A percentile compares a stretch with the other conserved stretches of the same genome.
phyloP scores from a whole-genome alignment of 2,797 vertebrate genomes.

The Synaphobranchus kaupii region DNA sequence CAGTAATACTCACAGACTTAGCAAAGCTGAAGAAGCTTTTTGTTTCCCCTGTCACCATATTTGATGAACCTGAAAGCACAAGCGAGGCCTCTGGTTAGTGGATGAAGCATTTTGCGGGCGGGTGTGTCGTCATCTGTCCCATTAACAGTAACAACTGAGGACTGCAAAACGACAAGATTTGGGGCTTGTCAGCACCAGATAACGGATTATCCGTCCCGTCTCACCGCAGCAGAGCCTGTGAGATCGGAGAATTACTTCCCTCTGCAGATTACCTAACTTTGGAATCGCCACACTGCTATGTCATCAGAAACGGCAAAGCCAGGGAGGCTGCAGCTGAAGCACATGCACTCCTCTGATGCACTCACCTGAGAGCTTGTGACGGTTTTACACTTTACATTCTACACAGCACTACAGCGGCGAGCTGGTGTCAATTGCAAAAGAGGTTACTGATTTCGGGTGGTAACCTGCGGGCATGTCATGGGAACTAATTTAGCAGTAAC shows the following conservation, averaged over 20 bases:
- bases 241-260: conserved; percentile 38
- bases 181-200: background rate
- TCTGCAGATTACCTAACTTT: background rate
- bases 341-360: too few relatives aligned
- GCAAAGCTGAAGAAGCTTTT: conserved; percentile 99
- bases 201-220: conserved; percentile 46
- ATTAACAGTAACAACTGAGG: background rate
- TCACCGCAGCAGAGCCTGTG: conserved; percentile 46
- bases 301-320: too few relatives aligned
- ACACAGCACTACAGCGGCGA: too few relatives aligned
- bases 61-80: conserved; percentile 90
- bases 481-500: too few relatives aligned
- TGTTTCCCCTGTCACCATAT: conserved; percentile 98
- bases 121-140: background rate
- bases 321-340: too few relatives aligned
- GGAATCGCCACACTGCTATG: too few relatives aligned
- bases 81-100: conserved; percentile 28
- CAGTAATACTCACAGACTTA: conserved; percentile 89
- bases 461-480: too few relatives aligned
- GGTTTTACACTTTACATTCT: too few relatives aligned
- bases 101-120: background rate
- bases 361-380: too few relatives aligned
- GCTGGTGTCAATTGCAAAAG: too few relatives aligned
- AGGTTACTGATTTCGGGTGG: too few relatives aligned
- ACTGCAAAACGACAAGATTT: too few relatives aligned